Conservation (phyloP, 2,797 vertebrate genomes). For the Varecia variegata region DNA sequence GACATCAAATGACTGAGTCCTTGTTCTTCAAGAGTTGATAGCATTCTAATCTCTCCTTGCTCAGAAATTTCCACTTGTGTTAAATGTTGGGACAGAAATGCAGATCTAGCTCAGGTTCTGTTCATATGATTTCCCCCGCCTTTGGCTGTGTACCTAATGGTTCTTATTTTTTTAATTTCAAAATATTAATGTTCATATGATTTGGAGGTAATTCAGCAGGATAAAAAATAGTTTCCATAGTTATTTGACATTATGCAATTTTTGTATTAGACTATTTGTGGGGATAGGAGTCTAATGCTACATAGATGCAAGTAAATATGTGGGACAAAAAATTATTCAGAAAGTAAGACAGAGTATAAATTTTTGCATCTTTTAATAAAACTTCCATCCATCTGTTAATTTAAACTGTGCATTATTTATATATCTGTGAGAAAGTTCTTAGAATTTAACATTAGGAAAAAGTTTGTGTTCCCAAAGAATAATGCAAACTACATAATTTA, state of each 20-base stretch:
- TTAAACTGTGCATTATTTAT: not conserved
- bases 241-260: not conserved
- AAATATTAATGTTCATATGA: not conserved
- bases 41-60: not conserved
- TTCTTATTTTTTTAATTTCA: not conserved
- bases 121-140: not conserved
- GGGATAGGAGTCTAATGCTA: not conserved
- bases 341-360: not conserved
- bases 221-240: not conserved
- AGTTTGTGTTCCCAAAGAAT: not conserved
- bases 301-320: not conserved
- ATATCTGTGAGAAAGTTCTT: not conserved
- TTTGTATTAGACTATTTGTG: not conserved
- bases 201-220: conserved; percentile 12
- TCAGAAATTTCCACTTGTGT: conserved; percentile 31
- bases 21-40: not conserved
- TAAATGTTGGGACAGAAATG: not conserved
- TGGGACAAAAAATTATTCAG: not conserved
- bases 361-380: conserved; percentile 10
- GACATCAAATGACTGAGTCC: not conserved
- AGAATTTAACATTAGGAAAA: conserved; percentile 22
- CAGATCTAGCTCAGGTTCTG: not conserved
- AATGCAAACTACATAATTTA: conserved; percentile 46
- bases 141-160: not conserved
- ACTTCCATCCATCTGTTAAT: not conserved